These are phyloP conservation scores for Sarcoramphus papa DNA, from an alignment of 2,797 vertebrate genomes.

Conservation along the genomic window DNA sequence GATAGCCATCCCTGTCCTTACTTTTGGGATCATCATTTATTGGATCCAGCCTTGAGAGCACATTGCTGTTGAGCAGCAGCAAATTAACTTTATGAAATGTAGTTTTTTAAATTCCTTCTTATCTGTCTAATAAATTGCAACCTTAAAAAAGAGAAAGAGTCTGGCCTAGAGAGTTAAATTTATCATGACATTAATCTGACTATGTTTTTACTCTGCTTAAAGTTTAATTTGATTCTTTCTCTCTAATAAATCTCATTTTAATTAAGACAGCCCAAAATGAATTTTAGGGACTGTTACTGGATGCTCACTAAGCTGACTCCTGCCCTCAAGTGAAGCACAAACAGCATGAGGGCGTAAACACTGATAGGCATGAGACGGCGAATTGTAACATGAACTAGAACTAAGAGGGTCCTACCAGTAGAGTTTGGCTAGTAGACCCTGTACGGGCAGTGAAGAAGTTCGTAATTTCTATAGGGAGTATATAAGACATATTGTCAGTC, in stretches of 20 bases:
- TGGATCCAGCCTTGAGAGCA: background rate
- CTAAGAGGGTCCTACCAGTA: background rate
- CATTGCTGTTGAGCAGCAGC: background rate
- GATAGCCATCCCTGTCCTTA: background rate
- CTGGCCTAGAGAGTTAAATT: conserved; percentile 38
- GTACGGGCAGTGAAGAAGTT: background rate
- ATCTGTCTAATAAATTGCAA: conserved; percentile 36
- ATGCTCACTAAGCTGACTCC: background rate
- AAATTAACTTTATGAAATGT: conserved; percentile 36
- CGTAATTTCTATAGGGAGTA: background rate
- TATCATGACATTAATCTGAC: conserved; percentile 47
- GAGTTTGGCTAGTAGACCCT: background rate
- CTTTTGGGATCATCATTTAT: background rate
- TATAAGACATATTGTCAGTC: background rate
- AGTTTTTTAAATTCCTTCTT: background rate
- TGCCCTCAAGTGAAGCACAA: conserved; percentile 15
- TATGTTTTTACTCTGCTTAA: conserved; percentile 37
- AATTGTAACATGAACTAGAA: background rate
- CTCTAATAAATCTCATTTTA: conserved; percentile 53
- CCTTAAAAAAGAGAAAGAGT: conserved; percentile 33
- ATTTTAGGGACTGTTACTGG: conserved; percentile 2
- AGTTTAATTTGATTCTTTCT: conserved; percentile 62
- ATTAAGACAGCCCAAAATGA: conserved; percentile 52
- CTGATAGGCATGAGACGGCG: background rate
- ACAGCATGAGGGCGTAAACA: background rate